phyloP scores from a whole-genome alignment of 2,797 vertebrate species.

The Hydrolagus colliei region DNA sequence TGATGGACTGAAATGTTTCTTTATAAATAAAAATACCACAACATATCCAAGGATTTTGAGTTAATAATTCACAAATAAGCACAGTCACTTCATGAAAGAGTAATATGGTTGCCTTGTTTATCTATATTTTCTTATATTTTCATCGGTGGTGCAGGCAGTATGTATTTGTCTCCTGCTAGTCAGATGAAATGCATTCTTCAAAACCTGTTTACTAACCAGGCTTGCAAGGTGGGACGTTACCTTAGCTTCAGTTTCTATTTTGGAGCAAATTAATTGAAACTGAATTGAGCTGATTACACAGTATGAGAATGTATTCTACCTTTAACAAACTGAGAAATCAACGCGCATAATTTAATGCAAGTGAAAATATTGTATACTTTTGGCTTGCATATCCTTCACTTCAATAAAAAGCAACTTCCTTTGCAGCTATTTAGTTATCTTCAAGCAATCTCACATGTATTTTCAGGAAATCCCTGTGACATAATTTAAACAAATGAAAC shows the following conservation, averaged over 20 bases:
- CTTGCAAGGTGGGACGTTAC: background rate
- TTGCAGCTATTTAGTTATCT: background rate
- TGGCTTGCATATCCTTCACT: slow-evolving; percentile 1
- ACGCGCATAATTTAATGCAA: too few relatives aligned
- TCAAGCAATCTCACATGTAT: background rate
- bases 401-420: background rate
- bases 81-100: background rate
- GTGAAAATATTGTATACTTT: background rate
- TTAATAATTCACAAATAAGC: background rate
- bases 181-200: background rate
- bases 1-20: background rate
- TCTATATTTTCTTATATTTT: background rate
- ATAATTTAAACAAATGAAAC: background rate
- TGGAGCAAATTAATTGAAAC: background rate
- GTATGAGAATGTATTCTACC: background rate
- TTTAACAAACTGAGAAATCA: background rate
- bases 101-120: background rate
- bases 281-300: background rate
- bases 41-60: background rate
- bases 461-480: background rate
- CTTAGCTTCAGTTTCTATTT: background rate
- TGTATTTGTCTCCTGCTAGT: background rate
- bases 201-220: background rate
- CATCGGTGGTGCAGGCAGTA: background rate
- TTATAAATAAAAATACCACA: background rate